phyloP scores from a whole-genome alignment of 2,888 invertebrate species.

The Caenorhabditis plicata region DNA sequence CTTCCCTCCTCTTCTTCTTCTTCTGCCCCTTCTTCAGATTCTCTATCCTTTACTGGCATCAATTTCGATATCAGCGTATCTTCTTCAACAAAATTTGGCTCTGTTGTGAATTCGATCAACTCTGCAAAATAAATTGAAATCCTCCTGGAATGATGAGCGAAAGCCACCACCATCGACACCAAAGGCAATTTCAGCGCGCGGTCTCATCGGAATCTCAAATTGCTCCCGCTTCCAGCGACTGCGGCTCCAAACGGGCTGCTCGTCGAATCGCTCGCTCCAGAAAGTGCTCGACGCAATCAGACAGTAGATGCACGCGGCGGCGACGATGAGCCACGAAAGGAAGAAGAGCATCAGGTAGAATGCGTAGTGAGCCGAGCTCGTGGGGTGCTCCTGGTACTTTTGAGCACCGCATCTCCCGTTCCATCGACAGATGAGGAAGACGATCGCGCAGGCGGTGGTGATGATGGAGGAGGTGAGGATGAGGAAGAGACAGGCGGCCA shows the following conservation, averaged over 20 bases:
- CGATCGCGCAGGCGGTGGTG: slow-evolving; percentile 19
- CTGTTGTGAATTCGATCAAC: too few species aligned
- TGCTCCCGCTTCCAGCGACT: neutral
- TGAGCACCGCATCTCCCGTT: slow-evolving; percentile 40
- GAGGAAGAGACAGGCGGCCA: slow-evolving; percentile 28
- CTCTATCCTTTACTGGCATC: neutral
- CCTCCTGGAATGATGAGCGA: too few species aligned
- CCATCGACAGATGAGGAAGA: slow-evolving; percentile 34
- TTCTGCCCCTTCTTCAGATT: neutral
- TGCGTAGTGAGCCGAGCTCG: slow-evolving; percentile 30
- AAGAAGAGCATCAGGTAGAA: slow-evolving; percentile 31
- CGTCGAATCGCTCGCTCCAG: slow-evolving; percentile 26
- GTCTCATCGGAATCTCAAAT: slow-evolving; percentile 38
- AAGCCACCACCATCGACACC: too few species aligned
- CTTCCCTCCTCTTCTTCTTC: neutral
- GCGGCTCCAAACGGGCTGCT: neutral
- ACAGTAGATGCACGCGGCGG: slow-evolving; percentile 19
- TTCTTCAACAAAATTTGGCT: neutral
- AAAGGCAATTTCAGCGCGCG: slow-evolving; percentile 26
- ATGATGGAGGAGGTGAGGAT: slow-evolving; percentile 21
- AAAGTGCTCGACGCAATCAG: slow-evolving; percentile 19
- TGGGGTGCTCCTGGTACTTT: slow-evolving; percentile 43
- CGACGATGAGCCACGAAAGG: slow-evolving; percentile 33
- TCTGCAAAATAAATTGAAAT: too few species aligned
- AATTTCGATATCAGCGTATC: neutral